Base-by-base conservation (phyloP, 2,113 vertebrate genomes). In the Oceanites oceanicus region DNA sequence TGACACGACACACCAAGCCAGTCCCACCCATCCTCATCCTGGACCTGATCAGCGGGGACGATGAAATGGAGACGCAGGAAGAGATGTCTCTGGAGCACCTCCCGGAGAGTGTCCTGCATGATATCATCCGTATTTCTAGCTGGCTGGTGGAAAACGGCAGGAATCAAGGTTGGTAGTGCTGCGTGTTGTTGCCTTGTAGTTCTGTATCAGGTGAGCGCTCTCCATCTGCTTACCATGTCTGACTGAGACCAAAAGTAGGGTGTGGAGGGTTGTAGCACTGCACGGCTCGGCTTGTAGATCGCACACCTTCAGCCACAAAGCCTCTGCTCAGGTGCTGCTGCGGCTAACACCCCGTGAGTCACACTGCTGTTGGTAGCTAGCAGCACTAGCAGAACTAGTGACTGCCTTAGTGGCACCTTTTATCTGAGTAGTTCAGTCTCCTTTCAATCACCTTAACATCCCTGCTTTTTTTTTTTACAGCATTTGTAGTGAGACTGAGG, bases 121-220 rank as follows among this genome's bases (percentile, higher is more conserved):
- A 99, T 30, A 97, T 99, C 94, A 98, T 99, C 97, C 99, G 99
- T 86, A 99, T 99, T 92, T 98, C 99, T 8, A 98, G 98, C 76
- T 99, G 99, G 99, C 98, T 99, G 97, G 99, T 99, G 98, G 99
- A 99, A 9, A 99, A 99, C 0, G 99, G 99, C 82, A 98, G 98
- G 77, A 99, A 99, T 95, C 99, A 99, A 97, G 99, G 99, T 99
- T 88, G 85, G 96, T 67, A 16, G 19, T 10, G n/a, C 61, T 75
- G 50, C 1, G 0, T 42, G 6, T 9, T 38, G 15, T 30, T 86
- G 34, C 20, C 29, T 63, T 56, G 13, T 55, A 40, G 38, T 5
- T 87, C 32, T 80, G 8, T 34, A 5, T 5, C 10, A 7, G 34
- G 42, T 16, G 26, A 16, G 27, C 6, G 15, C 30, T 67, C 16